A percentile compares a stretch with the other conserved stretches of the same genome.
Evolutionary conservation across 2,113 vertebrate genomes (phyloP).

Genomic region (Lipotes vexillifer): DNA sequence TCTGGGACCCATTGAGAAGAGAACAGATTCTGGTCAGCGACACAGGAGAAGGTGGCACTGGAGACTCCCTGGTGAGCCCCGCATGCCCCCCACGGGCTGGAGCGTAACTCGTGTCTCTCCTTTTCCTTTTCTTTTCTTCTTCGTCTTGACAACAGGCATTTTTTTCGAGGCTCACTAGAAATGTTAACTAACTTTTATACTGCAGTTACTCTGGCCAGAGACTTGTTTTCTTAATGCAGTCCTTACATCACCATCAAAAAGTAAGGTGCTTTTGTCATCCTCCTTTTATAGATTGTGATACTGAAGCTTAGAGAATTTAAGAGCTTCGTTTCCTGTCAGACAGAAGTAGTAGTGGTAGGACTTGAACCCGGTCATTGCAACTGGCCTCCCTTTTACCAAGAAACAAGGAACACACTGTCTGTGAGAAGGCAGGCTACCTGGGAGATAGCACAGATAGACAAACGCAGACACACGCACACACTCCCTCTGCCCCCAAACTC

Average conservation of each 20-base stretch:
- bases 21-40: neutral
- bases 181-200: neutral
- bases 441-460: neutral
- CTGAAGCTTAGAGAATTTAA: neutral
- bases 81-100: neutral
- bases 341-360: neutral
- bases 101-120: neutral
- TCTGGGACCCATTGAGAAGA: neutral
- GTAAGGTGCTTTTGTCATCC: neutral
- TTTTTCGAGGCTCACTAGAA: neutral
- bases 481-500: neutral
- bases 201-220: neutral
- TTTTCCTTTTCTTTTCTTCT: neutral
- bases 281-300: neutral
- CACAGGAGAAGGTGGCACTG: neutral
- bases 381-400: neutral
- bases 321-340: neutral
- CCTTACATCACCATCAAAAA: neutral
- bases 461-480: fast-evolving
- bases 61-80: neutral
- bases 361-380: neutral
- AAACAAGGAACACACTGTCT: neutral
- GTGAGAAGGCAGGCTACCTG: neutral
- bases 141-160: neutral
- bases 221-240: no score